Base-by-base conservation (phyloP, 2,888 invertebrate species). In the Xanthorhoe spadicearia region DNA sequence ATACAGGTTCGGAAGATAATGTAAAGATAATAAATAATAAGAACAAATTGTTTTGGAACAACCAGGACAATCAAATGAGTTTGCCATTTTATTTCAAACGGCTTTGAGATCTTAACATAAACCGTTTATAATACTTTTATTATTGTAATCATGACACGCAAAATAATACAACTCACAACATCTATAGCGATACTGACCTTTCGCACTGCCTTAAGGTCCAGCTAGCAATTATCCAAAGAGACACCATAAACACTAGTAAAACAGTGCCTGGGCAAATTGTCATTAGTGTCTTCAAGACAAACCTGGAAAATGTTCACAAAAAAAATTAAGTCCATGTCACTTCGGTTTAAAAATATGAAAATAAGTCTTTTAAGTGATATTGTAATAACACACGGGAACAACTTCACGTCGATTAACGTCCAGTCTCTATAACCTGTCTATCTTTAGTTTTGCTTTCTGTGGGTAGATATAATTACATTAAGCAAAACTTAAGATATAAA, bases 141-240 rank as follows among this genome's bases (percentile, higher is more conserved):
- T 18, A 62, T 19, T 66, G 68, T 72, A 73, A n/a, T 76, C 72
- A 74, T 69, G 74, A 66, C 74, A 77, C 65, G 75, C 73, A 79
- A 78, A 75, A 64, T 72, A 71, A 64, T 73, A 61, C 71, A 74
- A 79, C 72, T 74, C 76, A 77, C 70, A 77, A 79, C 75, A 79
- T 70, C 62, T 74, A 79, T 66, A 77, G 74, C 64, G 66, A 73
- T 85, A 90, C 94, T 94, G 94, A 99, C 99, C 99, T 97, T 95
- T 99, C 99, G 90, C 99, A 99, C 82, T 99, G 98, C 76, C 99
- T 95, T 78, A 99, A 94, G 72, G 99, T 98, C 99, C 99, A 99
- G 84, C 98, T 99, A 75, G 99, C 99, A 82, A 99, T 99, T 89
- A 99, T 98, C 99, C 99, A 99, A 72, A 99, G 94, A 8, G 99